A percentile compares a stretch with the other conserved stretches of the same genome.
phyloP scores from a whole-genome alignment of 2,113 vertebrate species.

The Hymenochirus boettgeri region DNA sequence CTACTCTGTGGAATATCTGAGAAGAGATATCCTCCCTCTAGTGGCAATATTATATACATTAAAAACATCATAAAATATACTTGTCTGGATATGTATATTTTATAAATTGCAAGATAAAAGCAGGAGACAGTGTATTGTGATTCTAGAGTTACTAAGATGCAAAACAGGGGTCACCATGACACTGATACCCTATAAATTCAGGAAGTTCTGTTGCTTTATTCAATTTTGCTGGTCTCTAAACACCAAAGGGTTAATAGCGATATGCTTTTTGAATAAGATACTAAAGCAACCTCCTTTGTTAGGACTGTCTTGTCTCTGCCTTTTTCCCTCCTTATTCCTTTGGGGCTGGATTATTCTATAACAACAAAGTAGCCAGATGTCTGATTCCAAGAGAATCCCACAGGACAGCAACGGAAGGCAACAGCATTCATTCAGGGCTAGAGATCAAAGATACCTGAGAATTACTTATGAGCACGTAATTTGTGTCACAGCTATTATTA shows the following conservation, averaged over 20 bases:
- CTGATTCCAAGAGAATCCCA: constrained; percentile 91
- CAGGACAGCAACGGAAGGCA: constrained; percentile 86
- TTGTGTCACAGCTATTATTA: constrained; percentile 96
- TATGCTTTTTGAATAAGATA: constrained; percentile 85
- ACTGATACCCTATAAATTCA: too few species aligned
- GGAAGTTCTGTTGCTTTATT: not conserved
- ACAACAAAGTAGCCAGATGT: constrained; percentile 99
- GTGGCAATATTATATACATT: too few species aligned
- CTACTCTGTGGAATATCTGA: too few species aligned
- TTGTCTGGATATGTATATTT: too few species aligned
- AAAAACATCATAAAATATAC: too few species aligned
- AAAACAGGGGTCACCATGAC: too few species aligned
- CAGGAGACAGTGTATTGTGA: too few species aligned
- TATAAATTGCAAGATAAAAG: too few species aligned
- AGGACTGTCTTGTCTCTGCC: constrained; percentile 95
- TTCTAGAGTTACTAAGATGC: too few species aligned
- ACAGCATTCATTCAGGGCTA: constrained; percentile 83
- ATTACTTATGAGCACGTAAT: constrained; percentile 97
- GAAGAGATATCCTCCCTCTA: too few species aligned
- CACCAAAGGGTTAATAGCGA: constrained; percentile 51
- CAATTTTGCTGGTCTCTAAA: not conserved
- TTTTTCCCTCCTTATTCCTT: constrained; percentile 74
- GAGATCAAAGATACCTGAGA: constrained; percentile 99
- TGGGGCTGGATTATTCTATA: constrained; percentile 96
- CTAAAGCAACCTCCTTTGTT: constrained; percentile 86